Evolutionary conservation across 2,113 vertebrate species (phyloP).

Genomic region (Amblyornis subalaris): DNA sequence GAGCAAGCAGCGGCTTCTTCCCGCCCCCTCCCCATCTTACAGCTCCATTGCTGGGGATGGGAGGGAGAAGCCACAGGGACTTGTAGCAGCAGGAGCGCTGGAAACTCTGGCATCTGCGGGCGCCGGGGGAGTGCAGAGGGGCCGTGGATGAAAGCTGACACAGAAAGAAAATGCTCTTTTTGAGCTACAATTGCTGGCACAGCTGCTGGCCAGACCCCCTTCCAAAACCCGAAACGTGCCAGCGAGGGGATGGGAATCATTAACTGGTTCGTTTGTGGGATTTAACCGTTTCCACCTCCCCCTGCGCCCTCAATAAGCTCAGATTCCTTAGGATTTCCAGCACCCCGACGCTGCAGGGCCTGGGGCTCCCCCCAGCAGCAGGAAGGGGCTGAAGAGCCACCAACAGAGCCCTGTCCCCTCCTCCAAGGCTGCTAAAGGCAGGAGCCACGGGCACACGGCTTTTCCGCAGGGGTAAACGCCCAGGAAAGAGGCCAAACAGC

Average conservation of each 20-base stretch:
- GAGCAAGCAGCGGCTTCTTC: neutral
- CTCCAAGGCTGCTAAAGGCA: neutral
- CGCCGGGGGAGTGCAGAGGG: neutral
- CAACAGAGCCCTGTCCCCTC: neutral
- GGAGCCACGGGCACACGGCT: fast-evolving
- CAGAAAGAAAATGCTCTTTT: neutral
- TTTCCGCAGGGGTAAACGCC: neutral
- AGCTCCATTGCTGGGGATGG: fast-evolving
- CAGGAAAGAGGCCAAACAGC: neutral
- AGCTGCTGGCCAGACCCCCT: constrained; percentile 36
- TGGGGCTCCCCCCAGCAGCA: neutral
- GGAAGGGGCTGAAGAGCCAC: neutral
- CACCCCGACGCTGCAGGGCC: neutral
- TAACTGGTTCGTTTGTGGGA: neutral
- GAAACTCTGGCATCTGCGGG: neutral
- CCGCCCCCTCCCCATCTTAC: neutral
- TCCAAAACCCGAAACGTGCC: neutral
- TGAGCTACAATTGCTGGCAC: constrained; percentile 25
- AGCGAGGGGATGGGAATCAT: constrained; percentile 26
- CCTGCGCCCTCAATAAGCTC: neutral
- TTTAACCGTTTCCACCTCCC: neutral
- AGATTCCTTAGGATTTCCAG: neutral
- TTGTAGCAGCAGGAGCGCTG: neutral
- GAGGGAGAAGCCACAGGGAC: neutral
- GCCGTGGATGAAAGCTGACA: neutral